Evolutionary conservation across 2,113 vertebrate species (phyloP), one percentile per base, ranked within the genome.

Genomic region (Himantopus leucocephalus): DNA sequence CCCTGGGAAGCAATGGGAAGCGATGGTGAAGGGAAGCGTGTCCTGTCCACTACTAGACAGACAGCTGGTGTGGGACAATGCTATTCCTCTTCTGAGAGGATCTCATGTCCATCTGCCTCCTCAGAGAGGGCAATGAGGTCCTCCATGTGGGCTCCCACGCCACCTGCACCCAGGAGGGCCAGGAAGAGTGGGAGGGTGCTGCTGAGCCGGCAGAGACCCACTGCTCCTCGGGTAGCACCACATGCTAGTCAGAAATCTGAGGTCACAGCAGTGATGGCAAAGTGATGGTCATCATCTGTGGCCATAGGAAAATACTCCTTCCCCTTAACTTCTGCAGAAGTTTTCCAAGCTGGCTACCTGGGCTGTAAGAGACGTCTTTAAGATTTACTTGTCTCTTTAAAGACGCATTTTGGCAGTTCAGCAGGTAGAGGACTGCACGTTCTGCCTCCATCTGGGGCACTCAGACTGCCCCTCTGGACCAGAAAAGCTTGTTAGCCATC

Each of bases 11-110:
- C 0, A 1, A 14, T 15, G n/a, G 52, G 41, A 30, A 78, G 52
- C 8, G 45, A 26, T 2, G 0, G 23, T 35, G 22, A 35, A 67
- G 17, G 6, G 10, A 64, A 52, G 20, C 0, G 1, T 9, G 10
- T 32, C 4, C 0, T 45, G 29, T 26, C 22, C 18, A 8, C 56
- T 59, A 9, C 34, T 5, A 19, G 32, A 52, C 10, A 29, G 22
- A 6, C 64, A 87, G 64, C 10, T 81, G 26, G 26, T 37, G 32
- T 5, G 1, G 13, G 20, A 72, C 10, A 35, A 43, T 3, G 32
- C 14, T 59, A n/a, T 20, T 75, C 22, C 52, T 89, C 20, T 77
- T 74, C 37, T 55, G 32, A 67, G n/a, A 67, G 34, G 13, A 23
- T 53, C 23, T 52, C 16, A 17, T 3, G 30, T 20, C 63, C 32